Base-by-base conservation (phyloP, 1,140 invertebrate species). In the Batillaria attramentaria region DNA sequence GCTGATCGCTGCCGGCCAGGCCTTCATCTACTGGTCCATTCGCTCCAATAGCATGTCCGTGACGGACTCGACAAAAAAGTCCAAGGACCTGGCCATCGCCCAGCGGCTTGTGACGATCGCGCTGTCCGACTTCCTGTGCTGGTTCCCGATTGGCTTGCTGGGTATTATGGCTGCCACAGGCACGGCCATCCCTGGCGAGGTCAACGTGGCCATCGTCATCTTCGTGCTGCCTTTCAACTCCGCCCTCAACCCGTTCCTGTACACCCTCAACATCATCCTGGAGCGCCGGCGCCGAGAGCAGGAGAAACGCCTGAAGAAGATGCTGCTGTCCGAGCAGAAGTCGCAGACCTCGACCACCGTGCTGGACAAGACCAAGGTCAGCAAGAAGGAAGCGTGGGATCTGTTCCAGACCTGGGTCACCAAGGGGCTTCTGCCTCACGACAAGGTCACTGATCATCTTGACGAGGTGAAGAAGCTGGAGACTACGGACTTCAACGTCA, bases 1-100 rank as follows among this genome's bases (percentile, higher is more conserved):
- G 6, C 28, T 70, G 4, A 81, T 85, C n/a, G 78, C 79, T 54
- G 39, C 72, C 50, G 83, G 83, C 2, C 84, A 85, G 66, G 3
- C 79, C 2, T n/a, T 79, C 8, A 85, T 85, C 28, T 83, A 80
- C 74, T 50, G 39, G 20, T 70, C 72, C n/a, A 72, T 83, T 1
- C 77, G 50, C 35, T 35, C 70, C 5, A 35, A 79, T 33, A 43
- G 68, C 37, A 35, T 69, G 18, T 35, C 54, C 2, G 28, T 46
- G 6, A 46, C 37, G 31, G 28, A 66, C 31, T 43, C 37, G 39
- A 46, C 43, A 20, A 57, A 50, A 42, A 50, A 57, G 3, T 31
- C 39, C 5, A 66, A 72, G 54, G 76, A 81, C 46, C 68, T 43
- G 50, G 39, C 60, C 4, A 77, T 81, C 31, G 79, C 79, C 43